Conservation (phyloP, 1,140 invertebrate species). For the Platyura marginata region DNA sequence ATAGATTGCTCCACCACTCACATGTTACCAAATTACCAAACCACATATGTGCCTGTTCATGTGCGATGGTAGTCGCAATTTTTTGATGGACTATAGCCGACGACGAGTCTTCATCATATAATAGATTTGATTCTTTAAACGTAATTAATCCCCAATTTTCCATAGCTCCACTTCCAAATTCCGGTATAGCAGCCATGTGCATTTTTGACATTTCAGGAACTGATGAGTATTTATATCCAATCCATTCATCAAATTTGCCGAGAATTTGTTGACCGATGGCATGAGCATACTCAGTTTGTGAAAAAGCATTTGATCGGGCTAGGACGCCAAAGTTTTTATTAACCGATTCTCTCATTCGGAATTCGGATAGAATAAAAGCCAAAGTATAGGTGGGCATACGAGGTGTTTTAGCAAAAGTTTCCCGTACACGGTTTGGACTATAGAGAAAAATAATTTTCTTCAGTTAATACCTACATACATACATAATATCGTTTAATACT, state of each 20-base stretch:
- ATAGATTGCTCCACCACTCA: conserved; percentile 44
- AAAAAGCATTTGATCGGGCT: conserved; percentile 41
- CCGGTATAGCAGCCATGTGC: conserved; percentile 52
- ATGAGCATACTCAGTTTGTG: conserved; percentile 34
- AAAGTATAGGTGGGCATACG: conserved; percentile 59
- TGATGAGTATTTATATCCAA: conserved; percentile 20
- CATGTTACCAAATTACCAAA: conserved; percentile 47
- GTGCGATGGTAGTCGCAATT: conserved; percentile 31
- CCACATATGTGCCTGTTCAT: conserved; percentile 48
- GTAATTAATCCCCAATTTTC: conserved; percentile 51
- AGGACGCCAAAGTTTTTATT: conserved; percentile 31
- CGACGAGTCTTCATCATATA: conserved; percentile 20
- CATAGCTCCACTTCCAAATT: conserved; percentile 62
- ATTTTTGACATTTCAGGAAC: conserved; percentile 29
- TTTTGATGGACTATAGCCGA: conserved; percentile 26
- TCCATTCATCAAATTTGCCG: conserved; percentile 24
- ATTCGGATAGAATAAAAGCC: conserved; percentile 54
- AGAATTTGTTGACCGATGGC: conserved; percentile 29
- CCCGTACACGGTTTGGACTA: background rate
- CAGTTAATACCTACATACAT: background rate
- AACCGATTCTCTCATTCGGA: conserved; percentile 22
- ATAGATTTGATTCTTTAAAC: conserved; percentile 21
- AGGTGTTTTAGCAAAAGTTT: conserved; percentile 29
- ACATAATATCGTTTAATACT: background rate
- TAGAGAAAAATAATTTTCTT: background rate